These are phyloP conservation scores for Lycorma delicatula DNA, from an alignment of 1,140 invertebrate species.

Conservation along the genomic window DNA sequence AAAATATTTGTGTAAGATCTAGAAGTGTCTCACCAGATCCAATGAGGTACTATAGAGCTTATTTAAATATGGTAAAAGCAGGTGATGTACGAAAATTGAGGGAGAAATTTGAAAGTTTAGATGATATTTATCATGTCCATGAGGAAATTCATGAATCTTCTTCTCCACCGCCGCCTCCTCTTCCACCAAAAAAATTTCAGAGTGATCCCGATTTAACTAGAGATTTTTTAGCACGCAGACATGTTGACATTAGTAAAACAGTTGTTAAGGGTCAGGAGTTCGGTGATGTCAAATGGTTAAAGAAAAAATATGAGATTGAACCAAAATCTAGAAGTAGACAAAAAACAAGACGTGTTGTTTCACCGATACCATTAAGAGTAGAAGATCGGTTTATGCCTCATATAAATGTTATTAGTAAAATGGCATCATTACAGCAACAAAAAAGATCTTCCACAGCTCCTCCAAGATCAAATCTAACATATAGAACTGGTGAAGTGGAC, in stretches of 20 bases:
- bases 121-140: constrained; percentile 34
- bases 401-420: constrained; percentile 79
- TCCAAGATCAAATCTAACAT: constrained; percentile 29
- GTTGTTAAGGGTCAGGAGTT: constrained; percentile 44
- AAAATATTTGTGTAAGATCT: constrained; percentile 21
- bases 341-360: constrained; percentile 43
- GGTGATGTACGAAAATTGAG: constrained; percentile 66
- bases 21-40: constrained; percentile 50
- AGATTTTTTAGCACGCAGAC: constrained; percentile 44
- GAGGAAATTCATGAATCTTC: not conserved
- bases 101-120: constrained; percentile 61
- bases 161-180: constrained; percentile 28
- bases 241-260: constrained; percentile 37
- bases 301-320: constrained; percentile 48
- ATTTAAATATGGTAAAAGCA: constrained; percentile 55
- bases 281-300: constrained; percentile 51
- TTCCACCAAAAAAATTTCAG: constrained; percentile 47
- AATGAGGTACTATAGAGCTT: constrained; percentile 57
- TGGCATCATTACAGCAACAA: constrained; percentile 53
- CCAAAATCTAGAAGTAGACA: constrained; percentile 41
- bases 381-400: constrained; percentile 73
- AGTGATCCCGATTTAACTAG: constrained; percentile 67
- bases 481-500: constrained; percentile 48
- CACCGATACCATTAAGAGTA: constrained; percentile 53
- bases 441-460: constrained; percentile 32